phyloP scores from a whole-genome alignment of 2,888 invertebrate species.

The Calephelis perditalis region DNA sequence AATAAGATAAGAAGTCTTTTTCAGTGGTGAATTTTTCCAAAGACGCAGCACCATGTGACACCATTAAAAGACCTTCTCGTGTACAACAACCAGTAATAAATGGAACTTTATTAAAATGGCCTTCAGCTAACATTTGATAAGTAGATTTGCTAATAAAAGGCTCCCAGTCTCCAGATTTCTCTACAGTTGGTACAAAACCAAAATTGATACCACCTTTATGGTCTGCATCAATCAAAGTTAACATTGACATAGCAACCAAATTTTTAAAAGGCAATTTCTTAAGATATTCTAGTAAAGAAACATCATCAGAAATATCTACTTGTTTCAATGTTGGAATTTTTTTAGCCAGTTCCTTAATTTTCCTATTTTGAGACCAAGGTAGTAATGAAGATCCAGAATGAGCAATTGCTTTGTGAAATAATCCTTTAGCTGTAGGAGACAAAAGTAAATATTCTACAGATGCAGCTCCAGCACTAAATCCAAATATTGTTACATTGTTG shows the following conservation, averaged over 20 bases:
- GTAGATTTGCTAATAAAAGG: conserved; percentile 63
- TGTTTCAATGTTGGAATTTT: conserved; percentile 48
- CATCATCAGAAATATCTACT: conserved; percentile 37
- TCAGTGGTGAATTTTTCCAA: conserved; percentile 52
- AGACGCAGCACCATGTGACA: conserved; percentile 43
- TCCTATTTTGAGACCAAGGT: conserved; percentile 63
- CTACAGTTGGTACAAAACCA: conserved; percentile 69
- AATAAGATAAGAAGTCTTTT: conserved; percentile 46
- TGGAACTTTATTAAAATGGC: conserved; percentile 67
- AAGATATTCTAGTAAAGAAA: conserved; percentile 48
- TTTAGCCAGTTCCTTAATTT: conserved; percentile 45
- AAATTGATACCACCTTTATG: conserved; percentile 59
- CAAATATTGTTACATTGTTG: conserved; percentile 70
- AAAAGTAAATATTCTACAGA: conserved; percentile 63
- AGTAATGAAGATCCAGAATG: conserved; percentile 73
- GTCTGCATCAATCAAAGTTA: conserved; percentile 37
- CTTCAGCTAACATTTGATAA: conserved; percentile 49
- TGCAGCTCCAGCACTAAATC: conserved; percentile 73
- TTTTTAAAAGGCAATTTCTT: conserved; percentile 48
- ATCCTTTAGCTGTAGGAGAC: conserved; percentile 62
- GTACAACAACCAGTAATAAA: conserved; percentile 68
- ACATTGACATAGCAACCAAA: conserved; percentile 47
- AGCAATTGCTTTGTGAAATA: conserved; percentile 74
- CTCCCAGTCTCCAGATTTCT: conserved; percentile 56
- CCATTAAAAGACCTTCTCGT: conserved; percentile 62